phyloP scores from a whole-genome alignment of 2,888 invertebrate species.

The Chrysodeixis includens region DNA sequence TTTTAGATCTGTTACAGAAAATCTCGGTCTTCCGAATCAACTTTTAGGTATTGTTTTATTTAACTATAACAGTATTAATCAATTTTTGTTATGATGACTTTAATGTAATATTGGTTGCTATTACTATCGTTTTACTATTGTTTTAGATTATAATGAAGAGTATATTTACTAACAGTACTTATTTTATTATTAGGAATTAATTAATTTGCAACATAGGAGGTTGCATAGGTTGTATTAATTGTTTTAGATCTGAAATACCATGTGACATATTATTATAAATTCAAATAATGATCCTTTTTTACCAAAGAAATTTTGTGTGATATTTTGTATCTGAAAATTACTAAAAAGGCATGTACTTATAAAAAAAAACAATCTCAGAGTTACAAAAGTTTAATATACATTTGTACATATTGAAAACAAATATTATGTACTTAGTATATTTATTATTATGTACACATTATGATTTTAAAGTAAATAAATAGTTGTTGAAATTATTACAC shows the following conservation, averaged over 20 bases:
- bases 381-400: constrained; percentile 83
- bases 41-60: constrained; percentile 31
- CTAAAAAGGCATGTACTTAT: constrained; percentile 27
- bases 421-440: constrained; percentile 81
- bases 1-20: not conserved
- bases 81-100: not conserved
- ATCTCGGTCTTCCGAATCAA: constrained; percentile 51
- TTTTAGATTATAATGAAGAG: not conserved
- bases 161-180: not conserved
- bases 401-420: constrained; percentile 84
- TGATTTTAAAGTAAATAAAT: constrained; percentile 82
- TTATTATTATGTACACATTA: constrained; percentile 82
- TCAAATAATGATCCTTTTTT: constrained; percentile 31
- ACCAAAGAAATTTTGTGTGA: constrained; percentile 60
- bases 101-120: not conserved
- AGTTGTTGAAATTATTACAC: constrained; percentile 79
- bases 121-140: not conserved
- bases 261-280: not conserved
- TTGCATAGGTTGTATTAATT: not conserved
- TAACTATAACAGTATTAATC: not conserved
- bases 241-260: not conserved
- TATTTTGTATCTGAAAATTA: constrained; percentile 6
- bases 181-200: not conserved
- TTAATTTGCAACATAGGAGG: not conserved
- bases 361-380: constrained; percentile 51